These are phyloP conservation scores for Glaucomys volans DNA, from an alignment of 2,113 vertebrate species.

Conservation along the genomic window DNA sequence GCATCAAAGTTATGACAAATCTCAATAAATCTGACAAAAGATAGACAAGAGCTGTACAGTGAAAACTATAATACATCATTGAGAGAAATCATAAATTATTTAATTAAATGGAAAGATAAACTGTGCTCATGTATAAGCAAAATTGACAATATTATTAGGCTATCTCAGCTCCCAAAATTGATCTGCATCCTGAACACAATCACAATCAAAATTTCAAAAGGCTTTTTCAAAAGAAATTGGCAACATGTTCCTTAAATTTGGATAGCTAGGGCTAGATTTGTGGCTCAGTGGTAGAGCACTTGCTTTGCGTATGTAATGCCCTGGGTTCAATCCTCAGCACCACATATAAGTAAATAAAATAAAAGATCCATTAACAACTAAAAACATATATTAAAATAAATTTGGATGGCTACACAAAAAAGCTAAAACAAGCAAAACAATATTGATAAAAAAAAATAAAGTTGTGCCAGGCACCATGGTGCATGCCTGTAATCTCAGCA, in stretches of 20 bases:
- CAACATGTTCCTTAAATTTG: neutral
- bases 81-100: neutral
- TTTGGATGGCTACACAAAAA: neutral
- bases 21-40: neutral
- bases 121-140: neutral
- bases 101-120: constrained; percentile 33
- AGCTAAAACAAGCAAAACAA: neutral
- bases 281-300: too few species aligned
- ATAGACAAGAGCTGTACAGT: neutral
- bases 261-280: neutral
- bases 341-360: too few species aligned
- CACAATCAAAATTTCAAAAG: neutral
- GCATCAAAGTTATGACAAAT: neutral
- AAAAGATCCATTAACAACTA: too few species aligned
- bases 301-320: too few species aligned
- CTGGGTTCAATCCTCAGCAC: too few species aligned
- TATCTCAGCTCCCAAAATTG: neutral
- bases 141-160: constrained; percentile 32
- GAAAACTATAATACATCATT: constrained; percentile 29
- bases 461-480: too few species aligned
- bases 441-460: too few species aligned
- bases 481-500: too few species aligned
- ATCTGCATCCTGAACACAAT: neutral
- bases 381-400: neutral
- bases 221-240: constrained; percentile 21